Base-by-base conservation (phyloP, 2,797 vertebrate genomes). In the Merluccius polli region DNA sequence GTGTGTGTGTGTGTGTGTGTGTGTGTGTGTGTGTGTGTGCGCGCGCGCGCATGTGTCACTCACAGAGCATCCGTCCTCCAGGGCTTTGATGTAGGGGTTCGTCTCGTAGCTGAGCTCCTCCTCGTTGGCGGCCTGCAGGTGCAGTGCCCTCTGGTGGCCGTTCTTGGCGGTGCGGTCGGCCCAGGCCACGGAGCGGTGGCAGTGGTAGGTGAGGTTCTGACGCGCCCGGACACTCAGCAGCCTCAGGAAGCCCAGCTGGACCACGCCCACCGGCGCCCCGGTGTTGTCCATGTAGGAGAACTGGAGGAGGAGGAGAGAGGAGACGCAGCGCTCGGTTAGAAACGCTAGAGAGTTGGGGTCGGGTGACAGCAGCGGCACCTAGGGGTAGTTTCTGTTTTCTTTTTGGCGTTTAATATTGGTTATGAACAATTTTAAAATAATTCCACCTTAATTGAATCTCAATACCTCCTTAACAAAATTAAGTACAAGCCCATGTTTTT, bases 161-260 rank as follows among this genome's bases (percentile, higher is more conserved):
- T 89, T 88, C 4, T 87, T 73, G 71, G 90, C 71, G 11, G 83
- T 92, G 11, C 74, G 87, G 88, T 95, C 93, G 27, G 91, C 86
- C 95, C 95, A 96, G 86, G 92, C 95, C 79, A 93, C 93, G 0
- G 95, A 95, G 82, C 89, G 92, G 73, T 95, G 94, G 93, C 96
- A 97, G 77, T 95, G 93, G 93, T 95, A 97, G 77, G 95, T 97
- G 83, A 98, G 67, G 75, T 94, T 94, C 92, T 98, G 97, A 8
- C 88, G 95, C 72, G 93, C 96, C 1, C 94, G 93, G 76, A 95
- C 82, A 4, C 96, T 98, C 80, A 98, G 90, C 79, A 98, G 93
- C 8, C 96, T 92, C 70, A 98, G 90, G 95, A 98, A 98, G 79
- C 96, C 95, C 78, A 97, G 84, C 91, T 98, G 97, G 72, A 98